phyloP scores from a whole-genome alignment of 1,140 invertebrate species.

The Zelostemma sp. region DNA sequence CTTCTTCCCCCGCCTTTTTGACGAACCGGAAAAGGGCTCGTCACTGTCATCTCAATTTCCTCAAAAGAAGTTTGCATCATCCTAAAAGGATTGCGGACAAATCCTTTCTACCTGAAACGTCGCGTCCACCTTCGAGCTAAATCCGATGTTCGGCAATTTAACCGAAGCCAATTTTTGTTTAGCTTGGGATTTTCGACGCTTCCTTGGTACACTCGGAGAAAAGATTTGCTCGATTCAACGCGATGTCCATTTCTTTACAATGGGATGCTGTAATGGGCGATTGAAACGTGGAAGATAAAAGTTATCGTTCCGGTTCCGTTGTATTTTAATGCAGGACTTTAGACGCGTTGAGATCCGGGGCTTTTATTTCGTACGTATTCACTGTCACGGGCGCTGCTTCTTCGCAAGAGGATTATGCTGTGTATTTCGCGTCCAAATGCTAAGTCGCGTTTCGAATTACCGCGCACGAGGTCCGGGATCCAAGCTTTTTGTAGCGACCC shows the following conservation, averaged over 20 bases:
- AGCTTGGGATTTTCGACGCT: too few species aligned
- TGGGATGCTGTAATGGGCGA: too few species aligned
- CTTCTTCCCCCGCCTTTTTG: constrained; percentile 37
- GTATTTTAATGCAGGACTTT: constrained; percentile 8
- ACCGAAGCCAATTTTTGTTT: too few species aligned
- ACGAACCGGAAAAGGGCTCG: constrained; percentile 33
- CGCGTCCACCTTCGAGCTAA: too few species aligned
- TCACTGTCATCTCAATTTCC: constrained; percentile 32
- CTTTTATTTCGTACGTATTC: constrained; percentile 44
- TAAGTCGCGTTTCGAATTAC: constrained; percentile 44
- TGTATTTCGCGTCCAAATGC: constrained; percentile 25
- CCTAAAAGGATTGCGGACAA: too few species aligned
- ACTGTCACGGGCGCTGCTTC: constrained; percentile 48
- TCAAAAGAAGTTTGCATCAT: background rate
- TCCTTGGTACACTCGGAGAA: too few species aligned
- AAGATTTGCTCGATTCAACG: background rate
- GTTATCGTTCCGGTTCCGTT: background rate
- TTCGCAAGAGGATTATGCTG: constrained; percentile 25
- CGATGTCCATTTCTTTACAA: too few species aligned
- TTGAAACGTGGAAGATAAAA: background rate
- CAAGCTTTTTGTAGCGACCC: constrained; percentile 20
- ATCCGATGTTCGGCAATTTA: too few species aligned
- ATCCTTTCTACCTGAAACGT: too few species aligned
- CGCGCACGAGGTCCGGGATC: constrained; percentile 36
- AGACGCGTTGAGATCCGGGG: constrained; percentile 9